Percentiles rank a stretch among this genome's conserved stretches.
Conservation (phyloP, 2,113 vertebrate genomes). For the Formicarius rufipectus region DNA sequence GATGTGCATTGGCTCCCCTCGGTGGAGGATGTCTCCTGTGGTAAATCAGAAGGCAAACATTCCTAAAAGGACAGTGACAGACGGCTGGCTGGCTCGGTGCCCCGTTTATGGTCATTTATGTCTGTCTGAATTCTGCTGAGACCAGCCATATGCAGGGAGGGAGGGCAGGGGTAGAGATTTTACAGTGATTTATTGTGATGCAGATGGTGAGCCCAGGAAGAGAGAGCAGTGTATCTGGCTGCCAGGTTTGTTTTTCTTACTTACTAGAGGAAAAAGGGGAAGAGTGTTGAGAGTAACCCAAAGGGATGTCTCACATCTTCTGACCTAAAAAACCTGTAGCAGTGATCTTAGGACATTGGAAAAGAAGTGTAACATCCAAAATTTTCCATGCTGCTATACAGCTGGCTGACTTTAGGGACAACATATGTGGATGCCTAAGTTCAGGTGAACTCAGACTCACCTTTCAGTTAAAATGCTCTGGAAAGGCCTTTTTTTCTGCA, state of each 20-base stretch:
- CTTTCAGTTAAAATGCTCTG: conserved; percentile 29
- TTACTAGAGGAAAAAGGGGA: not conserved
- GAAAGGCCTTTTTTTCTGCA: not conserved
- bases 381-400: not conserved
- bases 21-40: not conserved
- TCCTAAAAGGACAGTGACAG: not conserved
- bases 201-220: not conserved
- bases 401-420: not conserved
- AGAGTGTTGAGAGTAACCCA: not conserved
- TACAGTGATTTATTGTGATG: not conserved
- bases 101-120: not conserved
- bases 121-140: not conserved
- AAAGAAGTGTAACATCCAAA: not conserved
- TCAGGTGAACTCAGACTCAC: conserved; percentile 47
- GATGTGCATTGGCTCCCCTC: not conserved
- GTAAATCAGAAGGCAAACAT: not conserved
- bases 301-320: not conserved
- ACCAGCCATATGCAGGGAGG: not conserved
- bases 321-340: not conserved
- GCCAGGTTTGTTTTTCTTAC: not conserved
- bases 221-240: not conserved
- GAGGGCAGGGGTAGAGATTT: too few relatives aligned
- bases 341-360: not conserved
- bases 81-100: not conserved
- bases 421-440: not conserved